These are phyloP conservation scores for Mythimna albipuncta DNA, from an alignment of 2,888 invertebrate genomes.

Conservation along the genomic window DNA sequence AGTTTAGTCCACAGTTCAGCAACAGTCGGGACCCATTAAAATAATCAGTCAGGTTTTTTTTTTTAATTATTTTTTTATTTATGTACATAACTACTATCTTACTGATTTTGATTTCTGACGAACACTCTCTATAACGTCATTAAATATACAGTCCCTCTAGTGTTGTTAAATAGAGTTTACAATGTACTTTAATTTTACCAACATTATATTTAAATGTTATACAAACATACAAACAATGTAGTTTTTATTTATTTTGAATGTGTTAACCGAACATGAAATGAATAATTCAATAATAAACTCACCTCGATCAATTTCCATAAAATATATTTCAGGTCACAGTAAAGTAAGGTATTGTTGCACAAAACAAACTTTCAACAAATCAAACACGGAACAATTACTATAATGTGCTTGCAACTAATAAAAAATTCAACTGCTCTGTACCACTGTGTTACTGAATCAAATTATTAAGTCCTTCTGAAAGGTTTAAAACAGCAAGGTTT, in stretches of 20 bases:
- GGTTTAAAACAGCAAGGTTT: conserved; percentile 6
- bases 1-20: no score
- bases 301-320: conserved; percentile 57
- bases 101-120: no score
- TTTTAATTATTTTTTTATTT: no score
- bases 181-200: neutral
- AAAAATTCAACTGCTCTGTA: conserved; percentile 23
- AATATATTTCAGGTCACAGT: conserved; percentile 21
- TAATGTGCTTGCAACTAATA: conserved; percentile 8
- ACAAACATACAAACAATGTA: conserved; percentile 9
- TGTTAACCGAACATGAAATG: neutral
- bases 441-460: conserved; percentile 26
- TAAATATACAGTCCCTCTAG: no score
- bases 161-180: no score
- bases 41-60: no score
- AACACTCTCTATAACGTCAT: no score
- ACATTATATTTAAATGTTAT: conserved; percentile 18
- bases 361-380: conserved; percentile 28
- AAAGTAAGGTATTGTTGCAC: conserved; percentile 22
- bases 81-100: no score
- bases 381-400: conserved; percentile 1
- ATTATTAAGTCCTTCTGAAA: conserved; percentile 22
- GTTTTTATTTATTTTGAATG: neutral
- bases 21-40: no score
- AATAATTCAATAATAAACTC: conserved; percentile 37